phyloP scores from a whole-genome alignment of 2,797 vertebrate genomes.

The Notolabrus celidotus region DNA sequence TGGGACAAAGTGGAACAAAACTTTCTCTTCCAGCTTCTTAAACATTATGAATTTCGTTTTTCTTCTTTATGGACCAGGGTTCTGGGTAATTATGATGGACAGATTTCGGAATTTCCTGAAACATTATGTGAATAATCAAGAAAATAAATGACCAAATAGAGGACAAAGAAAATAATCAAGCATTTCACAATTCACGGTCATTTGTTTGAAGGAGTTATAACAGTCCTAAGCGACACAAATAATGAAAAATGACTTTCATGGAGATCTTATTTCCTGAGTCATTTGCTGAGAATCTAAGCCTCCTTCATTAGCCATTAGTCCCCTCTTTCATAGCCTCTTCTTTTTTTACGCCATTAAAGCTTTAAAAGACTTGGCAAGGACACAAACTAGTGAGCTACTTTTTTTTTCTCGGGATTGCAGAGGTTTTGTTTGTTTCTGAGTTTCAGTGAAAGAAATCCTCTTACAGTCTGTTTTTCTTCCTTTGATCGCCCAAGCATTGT shows the following conservation, averaged over 20 bases:
- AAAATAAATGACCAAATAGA: no score
- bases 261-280: background rate
- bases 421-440: constrained; percentile 42
- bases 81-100: no score
- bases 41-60: no score
- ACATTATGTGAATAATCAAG: no score
- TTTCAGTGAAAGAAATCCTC: constrained; percentile 35
- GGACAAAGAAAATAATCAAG: no score
- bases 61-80: no score
- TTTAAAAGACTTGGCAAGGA: constrained; percentile 43
- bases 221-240: constrained; percentile 1
- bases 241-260: background rate
- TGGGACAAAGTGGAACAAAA: no score
- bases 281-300: constrained; percentile 7
- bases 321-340: constrained; percentile 34
- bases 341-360: constrained; percentile 49
- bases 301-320: constrained; percentile 26
- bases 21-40: no score
- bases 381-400: constrained; percentile 12
- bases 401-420: constrained; percentile 29
- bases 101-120: no score
- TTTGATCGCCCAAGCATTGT: constrained; percentile 40
- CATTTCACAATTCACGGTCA: no score
- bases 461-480: constrained; percentile 20
- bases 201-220: no score